Conservation (phyloP, 2,113 vertebrate genomes). For the Eretmochelys imbricata region DNA sequence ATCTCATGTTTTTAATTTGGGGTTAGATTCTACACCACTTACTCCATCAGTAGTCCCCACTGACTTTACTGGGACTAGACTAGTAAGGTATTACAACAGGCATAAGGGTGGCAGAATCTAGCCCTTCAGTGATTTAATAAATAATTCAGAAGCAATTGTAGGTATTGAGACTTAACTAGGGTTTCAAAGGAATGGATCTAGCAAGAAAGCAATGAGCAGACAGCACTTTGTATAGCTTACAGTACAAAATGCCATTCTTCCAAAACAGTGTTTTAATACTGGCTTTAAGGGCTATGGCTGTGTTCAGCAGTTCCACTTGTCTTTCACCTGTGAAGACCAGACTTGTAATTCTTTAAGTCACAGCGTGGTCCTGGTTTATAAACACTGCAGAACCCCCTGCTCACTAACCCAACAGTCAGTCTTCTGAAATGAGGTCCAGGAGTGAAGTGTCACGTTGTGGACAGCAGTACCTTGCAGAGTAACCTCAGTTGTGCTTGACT, state of each 20-base stretch:
- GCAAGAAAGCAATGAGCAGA: background rate
- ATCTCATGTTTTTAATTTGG: background rate
- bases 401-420: background rate
- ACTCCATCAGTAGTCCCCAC: background rate
- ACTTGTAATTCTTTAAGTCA: background rate
- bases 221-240: background rate
- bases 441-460: background rate
- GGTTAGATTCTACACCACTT: background rate
- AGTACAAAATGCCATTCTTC: background rate
- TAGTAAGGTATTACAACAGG: background rate
- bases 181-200: fast-evolving
- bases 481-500: background rate
- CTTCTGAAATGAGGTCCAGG: background rate
- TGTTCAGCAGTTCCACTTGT: background rate
- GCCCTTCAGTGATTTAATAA: background rate
- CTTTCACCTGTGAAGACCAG: background rate
- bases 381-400: background rate
- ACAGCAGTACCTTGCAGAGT: fast-evolving
- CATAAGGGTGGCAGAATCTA: background rate
- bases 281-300: background rate
- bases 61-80: background rate
- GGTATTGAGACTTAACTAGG: fast-evolving
- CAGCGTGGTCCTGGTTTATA: background rate
- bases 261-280: background rate
- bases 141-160: background rate